Conservation (phyloP, 1,140 invertebrate genomes). For the Reticulitermes speratus region DNA sequence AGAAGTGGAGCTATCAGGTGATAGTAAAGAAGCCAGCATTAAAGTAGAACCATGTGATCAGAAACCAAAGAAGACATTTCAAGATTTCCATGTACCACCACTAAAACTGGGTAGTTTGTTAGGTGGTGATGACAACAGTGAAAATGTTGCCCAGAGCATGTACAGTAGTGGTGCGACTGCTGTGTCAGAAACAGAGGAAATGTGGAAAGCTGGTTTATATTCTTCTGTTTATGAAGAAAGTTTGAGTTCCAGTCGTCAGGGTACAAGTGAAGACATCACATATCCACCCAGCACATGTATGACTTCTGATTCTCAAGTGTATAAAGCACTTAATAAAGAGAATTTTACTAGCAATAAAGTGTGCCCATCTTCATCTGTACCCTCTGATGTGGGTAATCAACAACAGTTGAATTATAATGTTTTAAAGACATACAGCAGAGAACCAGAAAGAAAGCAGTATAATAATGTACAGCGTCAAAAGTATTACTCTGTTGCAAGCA, state of each 20-base stretch:
- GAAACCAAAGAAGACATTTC: background rate
- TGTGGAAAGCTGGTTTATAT: background rate
- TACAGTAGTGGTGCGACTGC: background rate
- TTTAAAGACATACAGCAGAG: too few species aligned
- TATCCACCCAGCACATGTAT: background rate
- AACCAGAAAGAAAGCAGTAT: background rate
- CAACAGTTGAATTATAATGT: too few species aligned
- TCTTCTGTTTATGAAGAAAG: background rate
- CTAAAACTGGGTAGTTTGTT: background rate
- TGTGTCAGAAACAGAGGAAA: background rate
- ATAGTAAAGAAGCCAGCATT: background rate
- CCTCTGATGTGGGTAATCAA: too few species aligned
- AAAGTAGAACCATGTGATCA: background rate
- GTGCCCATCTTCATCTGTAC: too few species aligned
- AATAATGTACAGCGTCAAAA: background rate
- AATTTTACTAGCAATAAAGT: too few species aligned
- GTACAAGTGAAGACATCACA: background rate
- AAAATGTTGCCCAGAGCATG: background rate
- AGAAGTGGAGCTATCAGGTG: background rate
- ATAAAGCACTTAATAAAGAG: background rate
- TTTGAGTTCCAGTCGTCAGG: background rate
- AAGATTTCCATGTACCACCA: constrained; percentile 9
- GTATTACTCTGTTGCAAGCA: background rate
- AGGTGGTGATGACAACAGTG: background rate
- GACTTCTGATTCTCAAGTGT: background rate